Conservation (phyloP, 2,888 invertebrate genomes). For the Sialis fuliginosa region DNA sequence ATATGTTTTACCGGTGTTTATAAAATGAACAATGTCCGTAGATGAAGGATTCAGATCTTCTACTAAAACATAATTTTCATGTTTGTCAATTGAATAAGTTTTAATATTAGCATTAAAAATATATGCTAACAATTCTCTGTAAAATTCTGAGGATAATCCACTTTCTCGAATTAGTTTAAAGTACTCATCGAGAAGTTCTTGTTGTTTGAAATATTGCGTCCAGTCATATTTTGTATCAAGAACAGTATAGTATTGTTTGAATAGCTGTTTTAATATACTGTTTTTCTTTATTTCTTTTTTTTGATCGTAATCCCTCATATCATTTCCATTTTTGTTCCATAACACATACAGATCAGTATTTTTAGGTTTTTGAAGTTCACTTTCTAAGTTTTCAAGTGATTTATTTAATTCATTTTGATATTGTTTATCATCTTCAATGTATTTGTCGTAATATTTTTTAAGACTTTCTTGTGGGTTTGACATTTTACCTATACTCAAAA, state of each 20-base stretch:
- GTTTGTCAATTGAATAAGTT: conserved; percentile 6
- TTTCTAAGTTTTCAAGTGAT: not conserved
- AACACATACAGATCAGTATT: not conserved
- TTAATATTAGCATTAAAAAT: conserved; percentile 9
- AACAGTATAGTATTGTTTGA: conserved; percentile 1
- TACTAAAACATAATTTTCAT: conserved; percentile 3
- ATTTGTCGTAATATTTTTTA: conserved; percentile 5
- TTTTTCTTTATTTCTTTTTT: conserved; percentile 3
- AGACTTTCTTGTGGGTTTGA: not conserved
- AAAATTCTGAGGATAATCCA: conserved; percentile 8
- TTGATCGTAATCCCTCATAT: not conserved
- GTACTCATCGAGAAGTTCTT: conserved; percentile 7
- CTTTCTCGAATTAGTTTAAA: conserved; percentile 6
- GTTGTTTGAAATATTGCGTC: conserved; percentile 3
- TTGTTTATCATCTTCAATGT: conserved; percentile 3
- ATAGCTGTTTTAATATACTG: not conserved
- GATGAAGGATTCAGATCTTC: not conserved
- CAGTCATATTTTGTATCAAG: conserved; percentile 4
- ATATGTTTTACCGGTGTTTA: conserved; percentile 3
- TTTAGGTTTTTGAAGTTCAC: not conserved
- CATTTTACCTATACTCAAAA: conserved; percentile 2
- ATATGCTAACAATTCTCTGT: conserved; percentile 10
- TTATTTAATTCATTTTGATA: conserved; percentile 5
- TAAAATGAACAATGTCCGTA: conserved; percentile 5
- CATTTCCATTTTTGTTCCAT: not conserved